These are phyloP conservation scores for Lontra canadensis DNA, from an alignment of 2,113 vertebrate species.

Conservation along the genomic window DNA sequence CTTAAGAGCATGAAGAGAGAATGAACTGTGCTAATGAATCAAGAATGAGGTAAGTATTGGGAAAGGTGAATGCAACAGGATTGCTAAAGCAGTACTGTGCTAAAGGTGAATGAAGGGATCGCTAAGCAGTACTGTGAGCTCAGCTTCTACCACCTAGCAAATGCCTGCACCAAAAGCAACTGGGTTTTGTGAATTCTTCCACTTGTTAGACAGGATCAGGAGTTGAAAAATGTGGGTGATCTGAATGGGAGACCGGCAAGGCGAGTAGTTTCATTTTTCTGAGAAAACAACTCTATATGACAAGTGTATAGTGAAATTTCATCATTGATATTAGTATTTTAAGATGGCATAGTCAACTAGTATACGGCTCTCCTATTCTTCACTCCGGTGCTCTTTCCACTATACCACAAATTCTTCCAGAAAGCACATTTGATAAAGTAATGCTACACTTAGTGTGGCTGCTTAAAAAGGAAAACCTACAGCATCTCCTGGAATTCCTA, in stretches of 20 bases:
- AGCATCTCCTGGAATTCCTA: not conserved
- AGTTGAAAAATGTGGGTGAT: not conserved
- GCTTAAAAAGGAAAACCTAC: not conserved
- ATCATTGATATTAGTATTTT: not conserved
- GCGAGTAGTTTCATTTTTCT: not conserved
- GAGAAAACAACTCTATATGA: not conserved
- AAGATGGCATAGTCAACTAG: not conserved
- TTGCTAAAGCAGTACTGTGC: not conserved
- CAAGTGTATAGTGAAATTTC: slow-evolving; percentile 13
- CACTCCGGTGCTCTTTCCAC: not conserved
- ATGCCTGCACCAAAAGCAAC: not conserved
- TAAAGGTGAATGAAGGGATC: not conserved
- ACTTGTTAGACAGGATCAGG: not conserved
- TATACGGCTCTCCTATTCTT: not conserved
- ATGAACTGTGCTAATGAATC: not conserved
- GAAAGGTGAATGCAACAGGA: not conserved
- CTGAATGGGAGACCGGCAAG: not conserved
- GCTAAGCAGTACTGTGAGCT: not conserved
- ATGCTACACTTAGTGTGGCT: not conserved
- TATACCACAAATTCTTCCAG: not conserved
- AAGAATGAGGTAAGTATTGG: not conserved
- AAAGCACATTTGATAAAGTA: slow-evolving; percentile 23
- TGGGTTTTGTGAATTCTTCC: not conserved
- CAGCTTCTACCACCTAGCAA: not conserved
- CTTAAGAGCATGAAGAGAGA: not conserved